Percentiles rank a stretch among this genome's conserved stretches.
phyloP scores from a whole-genome alignment of 2,113 vertebrate species.

The Brachyistius frenatus region DNA sequence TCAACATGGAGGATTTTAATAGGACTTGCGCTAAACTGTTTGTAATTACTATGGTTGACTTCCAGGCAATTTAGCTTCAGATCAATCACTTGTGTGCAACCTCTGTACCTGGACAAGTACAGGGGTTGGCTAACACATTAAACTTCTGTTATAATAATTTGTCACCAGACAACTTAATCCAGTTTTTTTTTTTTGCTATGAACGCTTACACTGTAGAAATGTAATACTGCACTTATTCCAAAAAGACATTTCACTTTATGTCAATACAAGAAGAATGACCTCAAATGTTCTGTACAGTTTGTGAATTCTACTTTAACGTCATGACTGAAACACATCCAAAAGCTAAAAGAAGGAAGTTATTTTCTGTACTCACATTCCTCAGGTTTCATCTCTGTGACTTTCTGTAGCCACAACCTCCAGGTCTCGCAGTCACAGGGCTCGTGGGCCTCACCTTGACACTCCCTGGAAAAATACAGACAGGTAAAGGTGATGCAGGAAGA shows the following conservation, averaged over 20 bases:
- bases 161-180: neutral
- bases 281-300: neutral
- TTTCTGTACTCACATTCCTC: constrained; percentile 90
- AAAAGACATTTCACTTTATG: too few relatives aligned
- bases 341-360: neutral
- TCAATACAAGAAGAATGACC: too few relatives aligned
- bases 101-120: constrained; percentile 8
- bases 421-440: constrained; percentile 97
- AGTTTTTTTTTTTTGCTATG: neutral
- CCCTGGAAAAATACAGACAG: constrained; percentile 82
- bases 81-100: constrained; percentile 43
- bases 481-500: too few relatives aligned
- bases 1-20: constrained; percentile 52
- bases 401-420: constrained; percentile 97
- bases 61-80: constrained; percentile 40
- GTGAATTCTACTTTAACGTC: neutral
- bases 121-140: neutral
- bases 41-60: constrained; percentile 55
- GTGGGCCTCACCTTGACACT: constrained; percentile 96
- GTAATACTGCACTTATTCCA: too few relatives aligned
- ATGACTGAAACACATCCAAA: neutral
- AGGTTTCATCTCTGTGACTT: constrained; percentile 96
- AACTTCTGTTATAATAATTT: constrained; percentile 5
- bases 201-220: neutral
- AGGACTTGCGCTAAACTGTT: constrained; percentile 48